Base-by-base conservation (phyloP, 1,140 invertebrate genomes). In the Drosophila nigrodunni region DNA sequence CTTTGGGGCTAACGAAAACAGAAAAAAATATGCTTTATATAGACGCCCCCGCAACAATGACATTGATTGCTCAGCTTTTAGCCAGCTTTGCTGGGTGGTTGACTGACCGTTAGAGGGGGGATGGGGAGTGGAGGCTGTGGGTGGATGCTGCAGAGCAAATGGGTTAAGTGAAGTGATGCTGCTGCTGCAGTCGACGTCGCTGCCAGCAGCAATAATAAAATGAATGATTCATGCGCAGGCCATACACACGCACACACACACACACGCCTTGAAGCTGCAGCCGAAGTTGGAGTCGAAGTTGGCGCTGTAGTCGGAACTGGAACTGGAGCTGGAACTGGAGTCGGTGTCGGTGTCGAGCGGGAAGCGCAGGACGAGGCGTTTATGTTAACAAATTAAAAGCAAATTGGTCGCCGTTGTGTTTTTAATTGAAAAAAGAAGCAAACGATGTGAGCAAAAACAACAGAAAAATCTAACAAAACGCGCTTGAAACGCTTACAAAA, bases 381-480 rank as follows among this genome's bases (percentile, higher is more conserved):
- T 91, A 91, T 91, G 89, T 90, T 85, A 87, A 83, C 89, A 91
- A 91, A 91, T 91, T 91, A 87, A 89, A 73, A 82, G 79, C 80
- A 91, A 89, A 86, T 89, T 77, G 70, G 73, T 62, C 78, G 73
- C 66, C 78, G 69, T 34, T 61, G 57, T 47, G 71, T 58, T 65
- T 49, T 35, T 78, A 78, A 78, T 78, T 78, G 76, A 78, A 75
- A 75, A 44, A 37, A 39, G 8, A 37, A 57, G 25, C 13, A 41
- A 43, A 18, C 25, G 25, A 30, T 30, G 25, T 5, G 25, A 30
- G 5, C 5, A 18, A 60, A 43, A 8, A 68, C 13, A 25, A 41
- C 11, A 4, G 49, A 10, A 8, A 35, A 18, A 47, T 10, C 3
- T 39, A 2, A 7, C 7, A n/a, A 59, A 58, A 25, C 30, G 50